Conservation (phyloP, 2,888 invertebrate species). For the Lathronympha strigana region DNA sequence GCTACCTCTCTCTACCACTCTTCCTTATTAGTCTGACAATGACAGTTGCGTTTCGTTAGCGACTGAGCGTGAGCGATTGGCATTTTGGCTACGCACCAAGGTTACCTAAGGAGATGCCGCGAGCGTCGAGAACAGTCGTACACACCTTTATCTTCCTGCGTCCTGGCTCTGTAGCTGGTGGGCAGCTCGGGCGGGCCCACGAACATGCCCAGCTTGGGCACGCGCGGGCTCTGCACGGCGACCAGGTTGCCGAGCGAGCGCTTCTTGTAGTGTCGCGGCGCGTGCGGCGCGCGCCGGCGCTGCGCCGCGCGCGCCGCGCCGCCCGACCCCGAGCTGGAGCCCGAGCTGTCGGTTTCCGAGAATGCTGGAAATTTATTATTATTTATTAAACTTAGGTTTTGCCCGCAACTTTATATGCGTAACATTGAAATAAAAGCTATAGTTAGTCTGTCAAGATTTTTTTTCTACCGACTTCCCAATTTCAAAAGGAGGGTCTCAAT, state of each 20-base stretch:
- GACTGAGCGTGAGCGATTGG: no score
- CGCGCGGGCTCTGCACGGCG: constrained; percentile 93
- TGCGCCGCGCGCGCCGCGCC: constrained; percentile 56
- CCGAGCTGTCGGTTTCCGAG: constrained; percentile 96
- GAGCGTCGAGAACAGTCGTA: neutral
- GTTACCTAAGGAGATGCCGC: no score
- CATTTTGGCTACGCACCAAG: no score
- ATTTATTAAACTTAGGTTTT: no score
- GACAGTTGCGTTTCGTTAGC: no score
- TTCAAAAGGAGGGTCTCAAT: no score
- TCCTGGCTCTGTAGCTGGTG: constrained; percentile 73
- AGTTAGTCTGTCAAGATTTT: no score
- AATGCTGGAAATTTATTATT: constrained; percentile 87
- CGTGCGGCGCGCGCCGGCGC: constrained; percentile 61
- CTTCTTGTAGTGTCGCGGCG: constrained; percentile 76
- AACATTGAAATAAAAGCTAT: no score
- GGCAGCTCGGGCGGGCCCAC: constrained; percentile 88
- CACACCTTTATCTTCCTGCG: constrained; percentile 81
- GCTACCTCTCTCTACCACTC: no score
- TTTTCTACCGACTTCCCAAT: no score
- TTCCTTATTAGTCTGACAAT: no score
- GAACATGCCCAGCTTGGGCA: constrained; percentile 88
- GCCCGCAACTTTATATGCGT: no score
- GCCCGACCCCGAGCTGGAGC: constrained; percentile 87
- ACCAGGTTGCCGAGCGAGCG: constrained; percentile 73